These are phyloP conservation scores for Acromyrmex echinatior DNA, from an alignment of 1,140 invertebrate species.

Conservation along the genomic window DNA sequence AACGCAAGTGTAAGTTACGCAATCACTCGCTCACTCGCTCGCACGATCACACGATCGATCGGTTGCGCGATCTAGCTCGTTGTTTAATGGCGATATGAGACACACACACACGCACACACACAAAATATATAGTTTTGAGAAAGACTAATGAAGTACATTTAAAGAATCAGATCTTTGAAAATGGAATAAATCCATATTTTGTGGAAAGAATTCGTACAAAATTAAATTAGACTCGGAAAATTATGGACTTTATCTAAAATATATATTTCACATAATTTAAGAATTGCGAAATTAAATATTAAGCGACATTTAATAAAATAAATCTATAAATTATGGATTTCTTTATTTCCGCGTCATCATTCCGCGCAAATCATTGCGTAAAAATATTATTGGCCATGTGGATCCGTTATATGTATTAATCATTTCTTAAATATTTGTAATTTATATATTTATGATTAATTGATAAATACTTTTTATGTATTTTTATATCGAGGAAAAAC, in stretches of 20 bases:
- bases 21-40: constrained; percentile 42
- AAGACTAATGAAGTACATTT: not conserved
- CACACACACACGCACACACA: not conserved
- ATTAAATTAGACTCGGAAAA: not conserved
- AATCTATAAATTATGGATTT: not conserved
- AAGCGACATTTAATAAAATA: constrained; percentile 12
- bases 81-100: constrained; percentile 1
- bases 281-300: constrained; percentile 23
- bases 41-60: constrained; percentile 41
- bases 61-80: constrained; percentile 34
- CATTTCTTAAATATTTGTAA: not conserved
- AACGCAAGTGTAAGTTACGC: constrained; percentile 61
- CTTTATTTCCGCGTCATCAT: not conserved
- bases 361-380: not conserved
- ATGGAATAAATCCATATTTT: not conserved
- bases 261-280: not conserved
- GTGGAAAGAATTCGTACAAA: not conserved
- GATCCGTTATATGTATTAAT: not conserved
- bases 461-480: constrained; percentile 10
- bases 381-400: not conserved
- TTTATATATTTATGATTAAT: constrained; percentile 30
- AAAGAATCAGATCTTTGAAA: not conserved
- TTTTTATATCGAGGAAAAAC: not conserved
- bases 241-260: not conserved
- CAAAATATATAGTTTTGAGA: not conserved